Evolutionary conservation across 1,140 invertebrate genomes (phyloP), one percentile per base, ranked within the genome.

Genomic region (Pomacea maculata): DNA sequence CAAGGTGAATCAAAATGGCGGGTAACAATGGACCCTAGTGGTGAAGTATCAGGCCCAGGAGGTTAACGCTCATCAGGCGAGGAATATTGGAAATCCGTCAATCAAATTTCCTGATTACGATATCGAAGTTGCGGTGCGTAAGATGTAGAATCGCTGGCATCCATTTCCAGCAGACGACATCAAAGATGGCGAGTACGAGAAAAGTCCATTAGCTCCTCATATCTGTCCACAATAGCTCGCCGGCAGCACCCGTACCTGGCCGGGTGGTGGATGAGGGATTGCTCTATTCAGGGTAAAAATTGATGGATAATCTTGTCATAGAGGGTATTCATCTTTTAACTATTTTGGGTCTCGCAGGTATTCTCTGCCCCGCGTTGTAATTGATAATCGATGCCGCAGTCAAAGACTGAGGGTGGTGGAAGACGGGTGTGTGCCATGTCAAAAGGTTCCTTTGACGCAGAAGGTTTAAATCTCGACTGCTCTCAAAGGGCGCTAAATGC

Each of bases 261-360:
- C 75, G 63, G 75, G 75, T 77, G n/a, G 14, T 68, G 75, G 75
- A 77, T 77, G 75, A 68, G 75, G 34, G 75, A 77, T 77, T 65
- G 75, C 75, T 5, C 21, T 17, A 77, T 54, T 34, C 25, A 52
- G 64, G 64, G 34, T 34, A 76, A 70, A 78, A 54, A 57, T 78
- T 78, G 77, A 78, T 78, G 77, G 77, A 78, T 78, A 78, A 78
- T 78, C 77, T 78, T 78, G 77, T 78, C 77, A 78, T 70, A 52
- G 65, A 57, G 77, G 64, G 67, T 65, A 78, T 78, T 78, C 77
- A 78, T 78, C 77, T 71, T 78, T 68, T 68, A 45, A 67, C 76
- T 78, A 68, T 67, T 57, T 65, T 14, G 52, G 65, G 65, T 70
- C 17, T 34, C 10, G 75, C 25, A 12, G 61, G 75, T 19, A 54